phyloP scores from a whole-genome alignment of 2,113 vertebrate genomes.

The Chaetodon auriga region DNA sequence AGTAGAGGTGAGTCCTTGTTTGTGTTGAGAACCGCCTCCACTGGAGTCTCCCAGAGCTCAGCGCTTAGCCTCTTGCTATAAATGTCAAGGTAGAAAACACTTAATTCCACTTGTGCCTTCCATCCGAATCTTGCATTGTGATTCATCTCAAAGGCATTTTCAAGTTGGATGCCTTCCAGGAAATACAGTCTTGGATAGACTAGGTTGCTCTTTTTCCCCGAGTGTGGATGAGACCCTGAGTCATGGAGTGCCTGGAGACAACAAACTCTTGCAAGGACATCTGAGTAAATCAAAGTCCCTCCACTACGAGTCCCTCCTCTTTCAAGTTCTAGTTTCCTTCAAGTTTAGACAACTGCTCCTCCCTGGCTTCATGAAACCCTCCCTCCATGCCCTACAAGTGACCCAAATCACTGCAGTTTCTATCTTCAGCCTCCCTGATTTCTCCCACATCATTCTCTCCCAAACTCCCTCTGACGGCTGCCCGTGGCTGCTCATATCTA shows the following conservation, averaged over 20 bases:
- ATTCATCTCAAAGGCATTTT: conserved; percentile 1
- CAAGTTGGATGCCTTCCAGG: neutral
- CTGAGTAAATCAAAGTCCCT: neutral
- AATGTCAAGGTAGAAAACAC: neutral
- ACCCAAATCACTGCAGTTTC: conserved; percentile 42
- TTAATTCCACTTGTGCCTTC: neutral
- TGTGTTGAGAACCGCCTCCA: neutral
- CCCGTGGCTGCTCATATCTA: conserved; percentile 35
- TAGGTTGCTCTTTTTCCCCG: neutral
- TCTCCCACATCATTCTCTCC: conserved; percentile 24
- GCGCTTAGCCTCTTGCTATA: neutral
- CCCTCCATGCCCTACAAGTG: conserved; percentile 22
- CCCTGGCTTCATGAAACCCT: conserved; percentile 18
- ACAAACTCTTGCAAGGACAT: neutral
- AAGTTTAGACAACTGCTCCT: neutral
- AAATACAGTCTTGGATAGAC: neutral
- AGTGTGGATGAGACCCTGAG: neutral
- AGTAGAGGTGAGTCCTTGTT: neutral
- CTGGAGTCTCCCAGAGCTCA: neutral
- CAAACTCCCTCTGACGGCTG: conserved; percentile 9
- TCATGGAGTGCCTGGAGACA: neutral
- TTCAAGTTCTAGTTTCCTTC: neutral
- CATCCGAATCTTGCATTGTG: neutral
- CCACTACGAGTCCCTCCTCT: neutral
- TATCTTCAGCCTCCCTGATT: conserved; percentile 26